A percentile compares a stretch with the other conserved stretches of the same genome.
Conservation (phyloP, 1,140 invertebrate species). For the Bombus haemorrhoidalis region DNA sequence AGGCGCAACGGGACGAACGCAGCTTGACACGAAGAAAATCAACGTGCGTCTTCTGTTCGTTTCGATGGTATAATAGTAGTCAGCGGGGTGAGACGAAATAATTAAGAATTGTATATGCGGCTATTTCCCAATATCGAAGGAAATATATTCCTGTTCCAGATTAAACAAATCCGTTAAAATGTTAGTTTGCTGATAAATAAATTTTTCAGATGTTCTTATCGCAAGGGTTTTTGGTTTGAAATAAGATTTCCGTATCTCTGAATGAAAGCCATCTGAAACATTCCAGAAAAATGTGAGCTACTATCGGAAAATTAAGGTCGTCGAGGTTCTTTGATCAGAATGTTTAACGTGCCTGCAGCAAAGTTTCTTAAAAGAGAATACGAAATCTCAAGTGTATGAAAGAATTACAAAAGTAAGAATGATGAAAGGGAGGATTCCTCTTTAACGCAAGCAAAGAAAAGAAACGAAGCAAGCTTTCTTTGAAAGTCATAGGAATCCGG, state of each 20-base stretch:
- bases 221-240: too few relatives aligned
- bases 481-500: not conserved
- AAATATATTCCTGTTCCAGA: too few relatives aligned
- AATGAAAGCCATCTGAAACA: too few relatives aligned
- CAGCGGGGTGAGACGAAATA: not conserved
- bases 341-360: too few relatives aligned
- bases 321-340: too few relatives aligned
- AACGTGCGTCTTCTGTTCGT: not conserved
- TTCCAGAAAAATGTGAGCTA: too few relatives aligned
- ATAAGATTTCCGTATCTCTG: too few relatives aligned
- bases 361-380: not conserved
- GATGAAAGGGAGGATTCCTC: slow-evolving; percentile 5
- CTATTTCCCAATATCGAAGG: too few relatives aligned
- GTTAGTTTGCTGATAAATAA: too few relatives aligned
- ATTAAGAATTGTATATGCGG: not conserved
- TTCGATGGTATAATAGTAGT: not conserved
- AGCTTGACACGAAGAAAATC: not conserved
- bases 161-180: too few relatives aligned
- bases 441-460: not conserved
- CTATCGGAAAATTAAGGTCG: too few relatives aligned
- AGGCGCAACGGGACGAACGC: not conserved
- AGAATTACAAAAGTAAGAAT: not conserved
- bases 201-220: too few relatives aligned
- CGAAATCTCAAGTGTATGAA: not conserved
- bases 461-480: not conserved